Conservation (phyloP, 2,888 invertebrate species). For the Zaprionus obscuricornis region DNA sequence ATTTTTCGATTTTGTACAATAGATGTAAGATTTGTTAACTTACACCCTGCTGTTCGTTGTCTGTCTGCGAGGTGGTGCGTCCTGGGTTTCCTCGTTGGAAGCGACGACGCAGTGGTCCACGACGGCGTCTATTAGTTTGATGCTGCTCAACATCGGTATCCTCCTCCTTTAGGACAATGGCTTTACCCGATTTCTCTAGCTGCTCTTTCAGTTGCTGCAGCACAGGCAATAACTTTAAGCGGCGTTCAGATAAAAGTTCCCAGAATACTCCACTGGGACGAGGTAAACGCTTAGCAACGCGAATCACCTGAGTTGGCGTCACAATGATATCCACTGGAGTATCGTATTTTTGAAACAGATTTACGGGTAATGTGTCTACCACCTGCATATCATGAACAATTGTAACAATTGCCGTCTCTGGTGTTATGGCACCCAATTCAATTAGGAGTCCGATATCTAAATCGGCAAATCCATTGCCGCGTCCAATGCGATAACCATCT, state of each 20-base stretch:
- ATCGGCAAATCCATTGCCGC: constrained; percentile 94
- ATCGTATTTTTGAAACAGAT: constrained; percentile 91
- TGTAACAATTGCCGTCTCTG: constrained; percentile 90
- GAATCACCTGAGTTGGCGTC: constrained; percentile 91
- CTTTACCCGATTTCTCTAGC: constrained; percentile 88
- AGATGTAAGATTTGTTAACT: constrained; percentile 13
- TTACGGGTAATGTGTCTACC: constrained; percentile 89
- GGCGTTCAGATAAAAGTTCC: constrained; percentile 89
- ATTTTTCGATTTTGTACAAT: not conserved
- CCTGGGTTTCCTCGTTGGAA: constrained; percentile 84
- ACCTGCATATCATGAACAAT: constrained; percentile 94
- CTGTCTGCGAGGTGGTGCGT: constrained; percentile 80
- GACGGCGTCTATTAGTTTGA: constrained; percentile 82
- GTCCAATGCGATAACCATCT: constrained; percentile 92
- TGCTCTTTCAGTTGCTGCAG: constrained; percentile 88
- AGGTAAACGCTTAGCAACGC: constrained; percentile 85
- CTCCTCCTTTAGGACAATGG: constrained; percentile 87
- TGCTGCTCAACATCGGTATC: constrained; percentile 89
- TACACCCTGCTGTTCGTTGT: constrained; percentile 80
- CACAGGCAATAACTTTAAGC: constrained; percentile 89
- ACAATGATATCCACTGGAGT: constrained; percentile 93
- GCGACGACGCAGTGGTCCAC: constrained; percentile 82
- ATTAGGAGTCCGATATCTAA: constrained; percentile 92
- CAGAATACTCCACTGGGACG: constrained; percentile 91
- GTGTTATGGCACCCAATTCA: constrained; percentile 90